Evolutionary conservation across 2,797 vertebrate species (phyloP).

Genomic region (Sebastes nivosus): DNA sequence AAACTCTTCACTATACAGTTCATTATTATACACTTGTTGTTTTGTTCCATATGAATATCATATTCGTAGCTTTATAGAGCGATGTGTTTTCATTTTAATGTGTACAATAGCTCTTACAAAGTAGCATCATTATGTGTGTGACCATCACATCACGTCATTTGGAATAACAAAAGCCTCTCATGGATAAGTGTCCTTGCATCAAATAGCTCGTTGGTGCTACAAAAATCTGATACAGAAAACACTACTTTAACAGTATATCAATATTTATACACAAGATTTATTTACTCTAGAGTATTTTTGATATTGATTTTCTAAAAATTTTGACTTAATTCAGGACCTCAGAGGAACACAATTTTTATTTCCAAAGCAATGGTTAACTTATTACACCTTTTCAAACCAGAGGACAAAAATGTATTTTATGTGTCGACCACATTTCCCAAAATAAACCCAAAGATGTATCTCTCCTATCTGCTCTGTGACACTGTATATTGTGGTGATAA

Average conservation of each 20-base stretch:
- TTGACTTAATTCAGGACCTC: slow-evolving; percentile 39
- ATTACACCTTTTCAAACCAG: slow-evolving; percentile 33
- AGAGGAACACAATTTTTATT: slow-evolving; percentile 42
- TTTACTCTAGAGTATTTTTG: slow-evolving; percentile 78
- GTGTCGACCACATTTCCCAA: slow-evolving; percentile 16
- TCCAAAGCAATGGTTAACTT: slow-evolving; percentile 12
- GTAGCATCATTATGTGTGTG: slow-evolving; percentile 34
- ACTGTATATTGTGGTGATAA: slow-evolving; percentile 29
- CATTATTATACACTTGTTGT: slow-evolving; percentile 25
- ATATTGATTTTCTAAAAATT: slow-evolving; percentile 50
- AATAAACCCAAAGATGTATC: slow-evolving; percentile 50
- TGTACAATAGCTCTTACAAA: slow-evolving; percentile 25
- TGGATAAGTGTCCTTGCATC: slow-evolving; percentile 79
- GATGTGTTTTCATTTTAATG: slow-evolving; percentile 38
- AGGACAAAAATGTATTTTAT: background rate
- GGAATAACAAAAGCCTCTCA: slow-evolving; percentile 66
- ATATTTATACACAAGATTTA: slow-evolving; percentile 71
- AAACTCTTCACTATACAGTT: slow-evolving; percentile 36
- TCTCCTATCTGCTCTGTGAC: slow-evolving; percentile 22
- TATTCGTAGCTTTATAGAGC: slow-evolving; percentile 17
- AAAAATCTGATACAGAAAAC: slow-evolving; percentile 31
- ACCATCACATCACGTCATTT: slow-evolving; percentile 40
- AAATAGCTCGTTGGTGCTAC: slow-evolving; percentile 66
- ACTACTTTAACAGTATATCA: slow-evolving; percentile 38
- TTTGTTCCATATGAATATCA: slow-evolving; percentile 21